A percentile compares a stretch with the other conserved stretches of the same genome.
phyloP scores from a whole-genome alignment of 2,113 vertebrate species.

The Pseudorasbora parva region DNA sequence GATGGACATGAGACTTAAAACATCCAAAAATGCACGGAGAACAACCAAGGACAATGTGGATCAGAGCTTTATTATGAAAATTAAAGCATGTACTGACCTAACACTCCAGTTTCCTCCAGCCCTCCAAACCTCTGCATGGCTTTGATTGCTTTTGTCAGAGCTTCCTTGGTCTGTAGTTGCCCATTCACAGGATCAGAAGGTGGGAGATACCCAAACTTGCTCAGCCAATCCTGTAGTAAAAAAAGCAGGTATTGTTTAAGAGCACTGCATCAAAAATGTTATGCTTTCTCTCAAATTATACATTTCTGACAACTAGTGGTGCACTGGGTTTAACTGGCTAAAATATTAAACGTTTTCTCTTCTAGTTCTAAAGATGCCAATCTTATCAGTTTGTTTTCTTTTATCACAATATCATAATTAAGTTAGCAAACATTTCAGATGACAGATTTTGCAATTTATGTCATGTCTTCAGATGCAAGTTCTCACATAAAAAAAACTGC shows the following conservation, averaged over 20 bases:
- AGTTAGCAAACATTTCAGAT: background rate
- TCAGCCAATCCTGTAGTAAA: conserved; percentile 90
- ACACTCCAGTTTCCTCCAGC: conserved; percentile 85
- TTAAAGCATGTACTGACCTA: conserved; percentile 77
- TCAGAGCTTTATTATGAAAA: background rate
- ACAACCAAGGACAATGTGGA: background rate
- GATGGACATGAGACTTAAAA: background rate
- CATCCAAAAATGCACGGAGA: no score
- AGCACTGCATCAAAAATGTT: background rate
- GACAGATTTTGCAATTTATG: background rate
- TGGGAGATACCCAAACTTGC: conserved; percentile 92
- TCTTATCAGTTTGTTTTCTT: background rate
- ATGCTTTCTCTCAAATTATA: background rate
- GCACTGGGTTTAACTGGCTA: background rate
- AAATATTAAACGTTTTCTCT: background rate
- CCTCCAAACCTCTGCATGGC: conserved; percentile 96
- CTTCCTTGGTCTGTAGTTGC: conserved; percentile 89
- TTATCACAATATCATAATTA: background rate
- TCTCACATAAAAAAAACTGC: background rate
- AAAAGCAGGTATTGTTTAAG: conserved; percentile 43
- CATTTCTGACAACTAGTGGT: background rate
- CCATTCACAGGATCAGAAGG: conserved; percentile 83
- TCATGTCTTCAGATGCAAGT: background rate
- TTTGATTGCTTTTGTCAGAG: conserved; percentile 87
- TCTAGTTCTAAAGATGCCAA: background rate